phyloP scores from a whole-genome alignment of 2,113 vertebrate species.

The Hemibagrus wyckioides region DNA sequence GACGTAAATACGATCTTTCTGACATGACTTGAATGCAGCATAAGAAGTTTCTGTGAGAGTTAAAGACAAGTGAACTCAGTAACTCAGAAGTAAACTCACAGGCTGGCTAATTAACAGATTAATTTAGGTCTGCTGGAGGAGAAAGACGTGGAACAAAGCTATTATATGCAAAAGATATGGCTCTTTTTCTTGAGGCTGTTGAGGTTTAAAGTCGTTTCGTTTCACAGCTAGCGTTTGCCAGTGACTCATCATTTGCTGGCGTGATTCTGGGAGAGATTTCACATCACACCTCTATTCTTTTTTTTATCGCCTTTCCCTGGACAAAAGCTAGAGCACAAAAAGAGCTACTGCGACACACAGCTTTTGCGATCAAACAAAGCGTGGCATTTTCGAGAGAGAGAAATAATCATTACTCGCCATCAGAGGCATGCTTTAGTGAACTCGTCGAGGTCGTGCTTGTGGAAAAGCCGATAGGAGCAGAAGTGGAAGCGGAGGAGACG shows the following conservation, averaged over 20 bases:
- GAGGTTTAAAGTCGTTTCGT: background rate
- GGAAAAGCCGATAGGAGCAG: background rate
- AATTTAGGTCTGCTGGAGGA: background rate
- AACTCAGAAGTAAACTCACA: background rate
- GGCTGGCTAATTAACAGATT: background rate
- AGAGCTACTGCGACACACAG: background rate
- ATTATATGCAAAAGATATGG: background rate
- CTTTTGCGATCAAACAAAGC: background rate
- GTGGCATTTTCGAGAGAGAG: background rate
- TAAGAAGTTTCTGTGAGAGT: too few species aligned
- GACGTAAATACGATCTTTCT: too few species aligned
- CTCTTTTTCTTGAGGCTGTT: background rate
- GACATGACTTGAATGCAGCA: too few species aligned
- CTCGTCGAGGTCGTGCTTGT: background rate
- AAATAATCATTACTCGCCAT: background rate
- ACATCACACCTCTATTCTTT: constrained; percentile 23
- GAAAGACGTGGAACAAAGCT: background rate
- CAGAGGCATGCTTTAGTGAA: background rate
- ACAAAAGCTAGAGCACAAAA: background rate
- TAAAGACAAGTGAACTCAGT: too few species aligned
- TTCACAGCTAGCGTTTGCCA: background rate
- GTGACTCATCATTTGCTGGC: constrained; percentile 9
- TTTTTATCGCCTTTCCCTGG: background rate
- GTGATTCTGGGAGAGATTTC: background rate
- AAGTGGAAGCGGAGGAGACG: background rate